Evolutionary conservation across 2,113 vertebrate species (phyloP), one percentile per base, ranked within the genome.

Genomic region (Amblyopsis rosae): DNA sequence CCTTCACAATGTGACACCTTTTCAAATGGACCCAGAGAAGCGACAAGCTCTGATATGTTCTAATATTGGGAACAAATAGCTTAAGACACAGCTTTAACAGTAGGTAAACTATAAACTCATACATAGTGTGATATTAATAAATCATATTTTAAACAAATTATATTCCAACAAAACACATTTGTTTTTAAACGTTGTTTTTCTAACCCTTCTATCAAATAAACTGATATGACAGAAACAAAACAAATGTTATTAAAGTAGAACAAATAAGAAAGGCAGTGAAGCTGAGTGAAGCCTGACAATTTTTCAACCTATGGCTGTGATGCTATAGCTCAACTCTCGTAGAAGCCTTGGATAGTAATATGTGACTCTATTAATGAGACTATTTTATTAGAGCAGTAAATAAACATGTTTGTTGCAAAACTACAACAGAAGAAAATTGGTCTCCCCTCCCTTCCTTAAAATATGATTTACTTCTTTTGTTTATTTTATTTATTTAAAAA

Each of bases 391-490:
- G 54, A 6, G 10, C 9, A 3, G 2, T 16, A 6, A 66, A 16
- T 26, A 13, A 57, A 60, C 15, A 26, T 50, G 7, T 48, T 51
- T 58, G 6, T 65, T 68, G 59, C 32, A 45, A 71, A 26, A 64
- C 56, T 51, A 59, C 76, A 71, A 61, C 72, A 41, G 74, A 77
- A 83, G 61, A 82, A 83, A 84, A 67, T 57, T 77, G 51, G 53
- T 60, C 65, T 17, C 63, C 62, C 45, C 6, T n/a, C 17, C 70
- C 60, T 13, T 53, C 55, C 62, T 8, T n/a, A 45, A 46, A 54
- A 78, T 73, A 45, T 79, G 59, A 80, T 76, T 57, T 67, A 81
- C 51, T 65, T 69, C 50, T 90, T 74, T 82, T 57, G 9, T 51
- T 72, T 41, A 3, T 71, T 65, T 61, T 47, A 62, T 56, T 69